Evolutionary conservation across 2,113 vertebrate species (phyloP).

Genomic region (Scytalopus superciliaris): DNA sequence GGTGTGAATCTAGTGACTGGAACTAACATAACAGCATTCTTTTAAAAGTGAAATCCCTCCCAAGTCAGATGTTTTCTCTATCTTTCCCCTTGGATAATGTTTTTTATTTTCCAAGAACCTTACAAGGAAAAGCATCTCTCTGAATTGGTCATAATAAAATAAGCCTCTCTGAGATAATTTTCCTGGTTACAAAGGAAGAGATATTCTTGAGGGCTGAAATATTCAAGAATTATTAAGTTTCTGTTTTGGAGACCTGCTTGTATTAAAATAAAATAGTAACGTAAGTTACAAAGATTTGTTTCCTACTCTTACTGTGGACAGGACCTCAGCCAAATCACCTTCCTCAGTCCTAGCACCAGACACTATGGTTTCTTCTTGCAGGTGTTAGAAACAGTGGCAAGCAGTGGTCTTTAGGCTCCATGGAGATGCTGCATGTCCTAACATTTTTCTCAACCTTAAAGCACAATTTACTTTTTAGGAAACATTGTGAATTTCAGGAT

Average conservation of each 20-base stretch:
- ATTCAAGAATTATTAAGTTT: not conserved
- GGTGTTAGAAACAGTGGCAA: not conserved
- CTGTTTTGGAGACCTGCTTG: not conserved
- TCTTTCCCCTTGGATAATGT: not conserved
- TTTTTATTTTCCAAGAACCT: not conserved
- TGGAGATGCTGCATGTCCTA: not conserved
- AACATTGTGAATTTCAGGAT: not conserved
- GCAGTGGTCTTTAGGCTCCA: not conserved
- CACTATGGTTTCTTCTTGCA: not conserved
- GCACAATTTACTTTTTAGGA: not conserved
- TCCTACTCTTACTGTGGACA: not conserved
- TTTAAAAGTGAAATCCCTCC: not conserved
- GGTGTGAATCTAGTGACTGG: not conserved
- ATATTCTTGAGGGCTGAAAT: not conserved
- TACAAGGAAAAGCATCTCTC: not conserved
- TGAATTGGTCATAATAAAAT: not conserved
- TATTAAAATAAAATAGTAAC: not conserved
- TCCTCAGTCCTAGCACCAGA: not conserved
- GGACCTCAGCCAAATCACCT: not conserved
- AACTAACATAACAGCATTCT: not conserved
- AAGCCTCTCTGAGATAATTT: not conserved
- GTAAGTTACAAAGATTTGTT: not conserved
- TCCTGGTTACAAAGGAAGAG: not conserved
- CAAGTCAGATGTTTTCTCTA: not conserved
- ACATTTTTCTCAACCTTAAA: not conserved